phyloP scores from a whole-genome alignment of 2,888 invertebrate species.

The Anodontia alba region DNA sequence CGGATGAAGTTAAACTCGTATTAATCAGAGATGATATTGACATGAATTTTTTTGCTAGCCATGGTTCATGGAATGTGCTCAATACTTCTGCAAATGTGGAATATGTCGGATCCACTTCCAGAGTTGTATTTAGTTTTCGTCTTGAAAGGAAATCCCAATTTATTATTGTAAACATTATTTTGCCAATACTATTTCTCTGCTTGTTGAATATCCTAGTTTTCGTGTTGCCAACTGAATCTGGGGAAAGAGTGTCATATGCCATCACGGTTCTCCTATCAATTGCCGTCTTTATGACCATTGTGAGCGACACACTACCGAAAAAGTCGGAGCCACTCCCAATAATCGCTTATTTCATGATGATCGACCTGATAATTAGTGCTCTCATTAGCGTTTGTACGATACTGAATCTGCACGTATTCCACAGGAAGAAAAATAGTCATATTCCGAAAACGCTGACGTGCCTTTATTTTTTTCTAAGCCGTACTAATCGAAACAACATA shows the following conservation, averaged over 20 bases:
- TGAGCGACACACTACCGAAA: conserved; percentile 52
- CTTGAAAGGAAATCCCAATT: not conserved
- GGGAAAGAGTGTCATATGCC: conserved; percentile 54
- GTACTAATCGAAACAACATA: not conserved
- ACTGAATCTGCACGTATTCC: not conserved
- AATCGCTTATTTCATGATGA: conserved; percentile 49
- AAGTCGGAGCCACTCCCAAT: conserved; percentile 55
- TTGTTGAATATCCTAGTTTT: conserved; percentile 55
- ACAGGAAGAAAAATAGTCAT: not conserved
- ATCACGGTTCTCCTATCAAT: conserved; percentile 57
- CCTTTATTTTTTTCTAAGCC: not conserved
- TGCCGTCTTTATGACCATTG: conserved; percentile 58
- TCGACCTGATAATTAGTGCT: not conserved
- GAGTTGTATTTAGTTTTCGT: not conserved
- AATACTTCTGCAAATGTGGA: not conserved
- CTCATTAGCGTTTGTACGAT: not conserved
- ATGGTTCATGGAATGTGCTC: not conserved
- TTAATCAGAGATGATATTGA: not conserved
- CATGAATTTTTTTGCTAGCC: not conserved
- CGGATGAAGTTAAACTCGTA: not conserved
- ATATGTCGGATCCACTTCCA: not conserved
- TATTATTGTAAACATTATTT: conserved; percentile 50
- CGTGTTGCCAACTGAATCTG: conserved; percentile 52
- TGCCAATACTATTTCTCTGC: conserved; percentile 53
- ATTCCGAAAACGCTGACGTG: not conserved